Conservation (phyloP, 2,113 vertebrate species). For the Osmerus eperlanus region DNA sequence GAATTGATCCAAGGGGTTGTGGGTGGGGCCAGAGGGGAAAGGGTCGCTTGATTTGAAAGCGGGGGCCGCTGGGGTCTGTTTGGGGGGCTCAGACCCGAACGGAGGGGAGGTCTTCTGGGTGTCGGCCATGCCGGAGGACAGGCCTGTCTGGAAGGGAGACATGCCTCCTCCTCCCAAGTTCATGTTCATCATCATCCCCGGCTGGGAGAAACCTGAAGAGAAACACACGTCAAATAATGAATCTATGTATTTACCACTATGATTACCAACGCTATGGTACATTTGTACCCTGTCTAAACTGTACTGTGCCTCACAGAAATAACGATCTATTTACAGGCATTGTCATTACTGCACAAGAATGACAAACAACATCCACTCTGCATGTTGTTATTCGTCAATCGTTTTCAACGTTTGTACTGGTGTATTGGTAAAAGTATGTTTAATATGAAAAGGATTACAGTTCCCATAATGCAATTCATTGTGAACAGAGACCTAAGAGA, state of each 20-base stretch:
- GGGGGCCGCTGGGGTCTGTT: constrained; percentile 44
- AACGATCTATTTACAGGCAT: too few relatives aligned
- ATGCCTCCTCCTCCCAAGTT: constrained; percentile 53
- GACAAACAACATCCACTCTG: too few relatives aligned
- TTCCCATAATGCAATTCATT: not conserved
- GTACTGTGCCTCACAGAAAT: too few relatives aligned
- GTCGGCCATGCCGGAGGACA: constrained; percentile 55
- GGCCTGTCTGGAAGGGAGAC: constrained; percentile 63
- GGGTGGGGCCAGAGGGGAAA: constrained; percentile 50
- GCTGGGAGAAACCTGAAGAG: constrained; percentile 65
- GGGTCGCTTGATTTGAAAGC: constrained; percentile 58
- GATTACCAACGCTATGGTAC: too few relatives aligned
- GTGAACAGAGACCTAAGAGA: constrained; percentile 52
- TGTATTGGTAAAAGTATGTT: not conserved
- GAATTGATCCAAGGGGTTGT: constrained; percentile 40
- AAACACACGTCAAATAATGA: too few relatives aligned
- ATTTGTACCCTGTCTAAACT: too few relatives aligned
- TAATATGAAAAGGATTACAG: not conserved
- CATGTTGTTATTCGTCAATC: too few relatives aligned
- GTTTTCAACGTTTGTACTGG: too few relatives aligned
- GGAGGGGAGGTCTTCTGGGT: constrained; percentile 58
- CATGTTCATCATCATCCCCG: constrained; percentile 58
- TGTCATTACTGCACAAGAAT: too few relatives aligned
- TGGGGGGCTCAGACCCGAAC: constrained; percentile 52
- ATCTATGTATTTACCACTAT: too few relatives aligned